Conservation (phyloP, 1,140 invertebrate species). For the Drosophila eugracilis region DNA sequence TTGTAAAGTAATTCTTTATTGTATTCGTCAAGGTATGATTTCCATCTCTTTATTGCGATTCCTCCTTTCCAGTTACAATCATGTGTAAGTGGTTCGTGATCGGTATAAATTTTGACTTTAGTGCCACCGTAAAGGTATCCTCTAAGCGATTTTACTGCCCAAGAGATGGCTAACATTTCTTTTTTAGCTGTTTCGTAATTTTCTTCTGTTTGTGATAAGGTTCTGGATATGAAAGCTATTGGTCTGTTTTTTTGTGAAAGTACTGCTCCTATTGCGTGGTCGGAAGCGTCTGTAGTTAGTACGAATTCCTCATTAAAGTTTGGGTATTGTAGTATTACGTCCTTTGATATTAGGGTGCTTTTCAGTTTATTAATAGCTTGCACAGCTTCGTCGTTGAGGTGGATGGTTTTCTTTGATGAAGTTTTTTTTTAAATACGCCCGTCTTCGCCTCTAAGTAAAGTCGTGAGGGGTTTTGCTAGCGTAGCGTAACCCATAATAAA, state of each 20-base stretch:
- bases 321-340: not conserved
- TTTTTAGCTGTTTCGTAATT: no score
- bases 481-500: no score
- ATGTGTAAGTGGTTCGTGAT: not conserved
- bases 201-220: no score
- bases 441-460: not conserved
- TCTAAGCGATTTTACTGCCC: not conserved
- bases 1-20: constrained; percentile 4
- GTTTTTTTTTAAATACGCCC: not conserved
- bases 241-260: no score
- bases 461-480: not conserved
- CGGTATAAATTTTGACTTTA: constrained; percentile 1
- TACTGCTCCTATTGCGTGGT: no score
- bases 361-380: not conserved
- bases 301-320: no score
- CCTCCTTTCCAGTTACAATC: not conserved
- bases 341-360: not conserved
- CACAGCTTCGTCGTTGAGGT: not conserved
- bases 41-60: not conserved
- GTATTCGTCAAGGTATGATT: constrained; percentile 4
- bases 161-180: constrained; percentile 1
- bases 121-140: constrained; percentile 1
- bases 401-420: not conserved
- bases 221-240: no score
- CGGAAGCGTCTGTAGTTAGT: no score